Base-by-base conservation (phyloP, 2,888 invertebrate species). In the Tachystola acroxantha region DNA sequence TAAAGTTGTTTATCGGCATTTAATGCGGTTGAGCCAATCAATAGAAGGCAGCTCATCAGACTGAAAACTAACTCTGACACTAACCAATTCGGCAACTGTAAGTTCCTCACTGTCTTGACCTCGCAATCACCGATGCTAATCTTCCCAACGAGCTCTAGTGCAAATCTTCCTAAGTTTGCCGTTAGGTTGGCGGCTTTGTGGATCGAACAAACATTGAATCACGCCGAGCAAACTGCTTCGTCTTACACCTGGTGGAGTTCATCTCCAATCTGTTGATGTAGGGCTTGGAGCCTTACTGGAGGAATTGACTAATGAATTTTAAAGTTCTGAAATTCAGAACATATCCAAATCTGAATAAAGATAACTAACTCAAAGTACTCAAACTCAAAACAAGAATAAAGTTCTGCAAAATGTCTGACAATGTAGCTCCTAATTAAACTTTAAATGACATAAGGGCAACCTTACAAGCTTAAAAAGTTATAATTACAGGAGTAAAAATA, bases 111-210 rank as follows among this genome's bases (percentile, higher is more conserved):
- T 55, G 48, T 39, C 53, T 55, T 64, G 66, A 65, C 67, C 70
- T 60, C 55, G 61, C 65, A 65, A 68, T 68, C 64, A 66, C 53
- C 51, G 57, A 75, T 69, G 71, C 67, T 74, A 72, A 78, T 76
- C 70, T 69, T 50, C 37, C 48, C 46, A 56, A 54, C 46, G 54
- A 68, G 64, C 61, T 58, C 50, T 44, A 58, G 60, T 57, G 53
- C 47, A 52, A 54, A 52, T 57, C 50, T 45, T n/a, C 47, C 46
- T 40, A 59, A 76, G 73, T 75, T 74, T 64, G 58, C 61, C 57
- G 64, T 75, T 57, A 57, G 63, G 63, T 63, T 57, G 60, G 53
- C 58, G 54, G 42, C 52, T 63, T 44, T 50, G 50, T 54, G 53
- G 55, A 55, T 54, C 48, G 49, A 59, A 61, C 67, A 75, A 78